A percentile compares a stretch with the other conserved stretches of the same genome.
Evolutionary conservation across 2,888 invertebrate species (phyloP).

Genomic region (Halictus quadricinctus): DNA sequence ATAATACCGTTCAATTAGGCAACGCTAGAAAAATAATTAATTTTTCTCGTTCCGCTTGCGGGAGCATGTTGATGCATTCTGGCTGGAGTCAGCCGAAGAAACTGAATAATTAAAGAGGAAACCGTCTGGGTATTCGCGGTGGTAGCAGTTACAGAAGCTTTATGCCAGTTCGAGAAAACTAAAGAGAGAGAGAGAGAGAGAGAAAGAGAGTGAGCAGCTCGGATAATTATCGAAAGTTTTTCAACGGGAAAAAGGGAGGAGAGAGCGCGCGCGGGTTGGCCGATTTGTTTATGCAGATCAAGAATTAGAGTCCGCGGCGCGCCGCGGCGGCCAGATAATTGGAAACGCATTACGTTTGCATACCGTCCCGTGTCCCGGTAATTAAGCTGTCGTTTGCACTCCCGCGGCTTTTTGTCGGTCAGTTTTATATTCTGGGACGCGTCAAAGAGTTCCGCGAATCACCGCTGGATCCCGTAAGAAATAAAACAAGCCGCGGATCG

Average conservation of each 20-base stretch:
- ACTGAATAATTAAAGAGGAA: neutral
- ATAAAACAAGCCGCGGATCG: neutral
- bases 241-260: neutral
- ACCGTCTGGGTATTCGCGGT: neutral
- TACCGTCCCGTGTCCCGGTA: slow-evolving; percentile 22
- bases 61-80: no score
- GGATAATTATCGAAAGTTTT: slow-evolving; percentile 23
- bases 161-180: neutral
- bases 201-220: neutral
- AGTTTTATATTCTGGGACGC: slow-evolving; percentile 22
- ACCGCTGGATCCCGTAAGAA: neutral
- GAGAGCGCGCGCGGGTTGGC: neutral
- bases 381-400: slow-evolving; percentile 54
- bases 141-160: neutral
- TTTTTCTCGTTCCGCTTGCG: no score
- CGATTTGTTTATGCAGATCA: slow-evolving; percentile 46
- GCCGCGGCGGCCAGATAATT: slow-evolving; percentile 26
- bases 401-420: slow-evolving; percentile 1
- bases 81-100: no score
- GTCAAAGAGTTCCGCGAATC: slow-evolving; percentile 24
- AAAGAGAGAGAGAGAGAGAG: neutral
- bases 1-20: no score
- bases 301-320: slow-evolving; percentile 22
- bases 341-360: slow-evolving; percentile 50
- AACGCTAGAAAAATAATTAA: no score